phyloP scores from a whole-genome alignment of 2,113 vertebrate genomes.

The Oncorhynchus tshawytscha region DNA sequence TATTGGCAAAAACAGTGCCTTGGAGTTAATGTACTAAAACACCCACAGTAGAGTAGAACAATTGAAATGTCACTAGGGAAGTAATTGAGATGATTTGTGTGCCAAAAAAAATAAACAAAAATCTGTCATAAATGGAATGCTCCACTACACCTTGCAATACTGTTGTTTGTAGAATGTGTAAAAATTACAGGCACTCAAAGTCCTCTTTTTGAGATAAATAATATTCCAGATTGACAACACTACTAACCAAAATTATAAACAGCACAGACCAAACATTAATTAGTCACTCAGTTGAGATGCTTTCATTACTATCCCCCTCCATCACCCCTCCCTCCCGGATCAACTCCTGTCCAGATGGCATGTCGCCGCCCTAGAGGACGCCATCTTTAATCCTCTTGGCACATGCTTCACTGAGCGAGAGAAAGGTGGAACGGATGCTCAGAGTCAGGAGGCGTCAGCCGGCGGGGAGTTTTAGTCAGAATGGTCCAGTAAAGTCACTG shows the following conservation, averaged over 20 bases:
- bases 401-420: slow-evolving; percentile 50
- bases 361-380: slow-evolving; percentile 59
- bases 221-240: not conserved
- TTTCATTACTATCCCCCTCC: not conserved
- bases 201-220: not conserved
- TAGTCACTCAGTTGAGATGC: not conserved
- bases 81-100: not conserved
- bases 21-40: too few relatives aligned
- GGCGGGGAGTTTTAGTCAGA: slow-evolving; percentile 48
- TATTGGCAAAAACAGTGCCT: too few relatives aligned
- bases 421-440: slow-evolving; percentile 66
- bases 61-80: not conserved
- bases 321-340: slow-evolving; percentile 52
- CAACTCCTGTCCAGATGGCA: slow-evolving; percentile 71
- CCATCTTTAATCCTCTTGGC: slow-evolving; percentile 73
- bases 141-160: not conserved
- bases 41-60: too few relatives aligned
- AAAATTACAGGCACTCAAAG: not conserved
- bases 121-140: not conserved
- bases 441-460: slow-evolving; percentile 60
- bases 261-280: not conserved
- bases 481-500: not conserved
- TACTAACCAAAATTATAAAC: not conserved
- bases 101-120: not conserved
- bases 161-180: not conserved